A percentile compares a stretch with the other conserved stretches of the same genome.
Conservation (phyloP, 2,113 vertebrate species). For the Plestiodon gilberti region DNA sequence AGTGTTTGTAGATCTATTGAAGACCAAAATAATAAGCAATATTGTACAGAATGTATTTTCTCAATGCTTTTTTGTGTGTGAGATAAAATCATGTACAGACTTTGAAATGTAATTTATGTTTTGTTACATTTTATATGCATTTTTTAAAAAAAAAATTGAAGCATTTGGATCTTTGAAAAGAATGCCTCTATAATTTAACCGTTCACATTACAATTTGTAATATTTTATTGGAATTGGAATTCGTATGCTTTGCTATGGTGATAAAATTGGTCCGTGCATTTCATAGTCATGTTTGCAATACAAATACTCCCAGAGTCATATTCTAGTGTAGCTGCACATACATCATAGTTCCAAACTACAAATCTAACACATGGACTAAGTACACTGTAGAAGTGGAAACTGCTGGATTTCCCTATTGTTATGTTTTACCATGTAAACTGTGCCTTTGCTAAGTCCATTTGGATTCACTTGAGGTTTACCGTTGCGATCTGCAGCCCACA, state of each 20-base stretch:
- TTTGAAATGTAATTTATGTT: slow-evolving; percentile 89
- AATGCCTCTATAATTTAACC: slow-evolving; percentile 77
- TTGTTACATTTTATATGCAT: slow-evolving; percentile 74
- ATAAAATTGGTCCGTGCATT: slow-evolving; percentile 72
- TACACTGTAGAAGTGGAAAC: slow-evolving; percentile 42
- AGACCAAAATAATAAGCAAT: slow-evolving; percentile 66
- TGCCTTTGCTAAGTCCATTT: slow-evolving; percentile 10
- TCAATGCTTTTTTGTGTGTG: slow-evolving; percentile 52
- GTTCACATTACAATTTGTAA: slow-evolving; percentile 66
- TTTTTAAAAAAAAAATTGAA: slow-evolving; percentile 71
- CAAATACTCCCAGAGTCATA: slow-evolving; percentile 21
- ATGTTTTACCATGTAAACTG: slow-evolving; percentile 33
- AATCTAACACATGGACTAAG: slow-evolving; percentile 62
- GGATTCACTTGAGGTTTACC: slow-evolving; percentile 25
- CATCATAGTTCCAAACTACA: slow-evolving; percentile 64
- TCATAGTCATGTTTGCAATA: slow-evolving; percentile 60
- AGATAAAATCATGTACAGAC: slow-evolving; percentile 80
- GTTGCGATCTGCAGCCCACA: slow-evolving; percentile 44
- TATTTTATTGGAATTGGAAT: slow-evolving; percentile 42
- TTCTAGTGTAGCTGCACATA: slow-evolving; percentile 57
- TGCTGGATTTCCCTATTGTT: slow-evolving; percentile 15
- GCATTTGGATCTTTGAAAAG: slow-evolving; percentile 67
- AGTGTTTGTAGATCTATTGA: slow-evolving; percentile 57
- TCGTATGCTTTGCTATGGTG: slow-evolving; percentile 42
- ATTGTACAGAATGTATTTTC: slow-evolving; percentile 66